A percentile compares a stretch with the other conserved stretches of the same genome.
Evolutionary conservation across 35 echinoderm and acorn worm species (phyloP).

Genomic region (Amphiura filiformis): DNA sequence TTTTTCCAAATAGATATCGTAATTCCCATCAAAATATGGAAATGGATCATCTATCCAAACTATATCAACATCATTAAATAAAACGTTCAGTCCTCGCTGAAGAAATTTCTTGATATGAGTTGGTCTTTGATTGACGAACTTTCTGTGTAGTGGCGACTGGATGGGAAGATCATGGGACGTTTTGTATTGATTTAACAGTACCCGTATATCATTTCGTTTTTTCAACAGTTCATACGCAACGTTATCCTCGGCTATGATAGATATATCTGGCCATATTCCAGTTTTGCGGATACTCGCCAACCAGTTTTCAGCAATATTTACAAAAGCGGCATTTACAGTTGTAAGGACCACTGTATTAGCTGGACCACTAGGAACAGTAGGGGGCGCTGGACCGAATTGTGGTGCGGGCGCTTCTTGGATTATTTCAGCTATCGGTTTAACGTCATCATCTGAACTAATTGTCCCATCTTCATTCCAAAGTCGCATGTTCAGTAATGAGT

Average conservation of each 20-base stretch:
- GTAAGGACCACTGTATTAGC: conserved; percentile 55
- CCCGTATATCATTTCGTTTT: conserved; percentile 29
- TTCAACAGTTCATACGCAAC: conserved; percentile 40
- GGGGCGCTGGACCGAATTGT: no score
- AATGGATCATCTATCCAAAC: conserved; percentile 77
- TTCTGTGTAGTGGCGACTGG: conserved; percentile 55
- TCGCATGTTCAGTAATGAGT: no score
- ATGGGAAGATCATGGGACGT: conserved; percentile 22
- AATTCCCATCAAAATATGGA: conserved; percentile 61
- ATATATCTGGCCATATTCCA: conserved; percentile 28
- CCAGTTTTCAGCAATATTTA: conserved; percentile 74
- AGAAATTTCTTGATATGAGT: conserved; percentile 59
- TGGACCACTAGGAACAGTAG: background rate
- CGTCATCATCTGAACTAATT: no score
- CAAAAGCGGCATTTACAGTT: conserved; percentile 61
- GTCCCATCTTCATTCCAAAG: no score
- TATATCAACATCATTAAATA: conserved; percentile 80
- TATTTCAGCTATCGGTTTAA: no score
- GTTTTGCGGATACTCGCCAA: conserved; percentile 53
- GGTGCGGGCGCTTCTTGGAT: no score
- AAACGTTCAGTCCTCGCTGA: conserved; percentile 41
- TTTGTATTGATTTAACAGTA: conserved; percentile 19
- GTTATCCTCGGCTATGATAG: conserved; percentile 59
- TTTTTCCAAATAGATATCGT: conserved; percentile 68
- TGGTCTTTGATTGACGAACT: conserved; percentile 69